Conservation (phyloP, 2,797 vertebrate genomes). For the Steatocranus sp. region DNA sequence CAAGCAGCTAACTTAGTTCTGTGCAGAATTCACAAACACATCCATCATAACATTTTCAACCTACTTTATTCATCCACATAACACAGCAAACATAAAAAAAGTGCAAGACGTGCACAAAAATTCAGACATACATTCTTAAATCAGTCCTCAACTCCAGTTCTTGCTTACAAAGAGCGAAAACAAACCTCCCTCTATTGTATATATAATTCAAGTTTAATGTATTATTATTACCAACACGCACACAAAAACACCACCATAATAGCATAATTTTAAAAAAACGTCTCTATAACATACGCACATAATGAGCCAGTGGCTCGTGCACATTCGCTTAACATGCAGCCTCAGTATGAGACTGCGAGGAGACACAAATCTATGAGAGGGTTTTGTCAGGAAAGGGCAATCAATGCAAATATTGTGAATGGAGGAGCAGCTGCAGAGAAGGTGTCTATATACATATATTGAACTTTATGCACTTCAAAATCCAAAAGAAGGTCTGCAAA, state of each 20-base stretch:
- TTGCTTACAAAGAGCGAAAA: neutral
- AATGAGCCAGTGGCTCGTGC: neutral
- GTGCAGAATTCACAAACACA: neutral
- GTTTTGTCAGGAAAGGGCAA: neutral
- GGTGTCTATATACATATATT: neutral
- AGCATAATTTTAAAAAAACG: neutral
- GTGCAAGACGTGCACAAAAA: neutral
- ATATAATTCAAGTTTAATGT: neutral
- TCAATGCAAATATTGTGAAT: neutral
- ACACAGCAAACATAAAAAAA: neutral
- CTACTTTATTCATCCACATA: neutral
- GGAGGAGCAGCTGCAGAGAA: neutral
- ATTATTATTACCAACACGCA: neutral
- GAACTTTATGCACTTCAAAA: neutral
- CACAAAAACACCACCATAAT: neutral
- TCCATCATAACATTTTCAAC: accelerated
- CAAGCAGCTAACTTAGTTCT: neutral
- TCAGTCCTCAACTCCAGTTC: neutral
- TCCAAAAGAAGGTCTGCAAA: accelerated
- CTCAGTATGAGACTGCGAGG: neutral
- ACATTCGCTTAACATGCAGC: neutral
- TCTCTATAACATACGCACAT: neutral
- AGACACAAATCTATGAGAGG: neutral
- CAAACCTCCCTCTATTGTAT: neutral
- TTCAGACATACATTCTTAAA: neutral